Evolutionary conservation across 2,113 vertebrate genomes (phyloP).

Genomic region (Semnornis frantzii): DNA sequence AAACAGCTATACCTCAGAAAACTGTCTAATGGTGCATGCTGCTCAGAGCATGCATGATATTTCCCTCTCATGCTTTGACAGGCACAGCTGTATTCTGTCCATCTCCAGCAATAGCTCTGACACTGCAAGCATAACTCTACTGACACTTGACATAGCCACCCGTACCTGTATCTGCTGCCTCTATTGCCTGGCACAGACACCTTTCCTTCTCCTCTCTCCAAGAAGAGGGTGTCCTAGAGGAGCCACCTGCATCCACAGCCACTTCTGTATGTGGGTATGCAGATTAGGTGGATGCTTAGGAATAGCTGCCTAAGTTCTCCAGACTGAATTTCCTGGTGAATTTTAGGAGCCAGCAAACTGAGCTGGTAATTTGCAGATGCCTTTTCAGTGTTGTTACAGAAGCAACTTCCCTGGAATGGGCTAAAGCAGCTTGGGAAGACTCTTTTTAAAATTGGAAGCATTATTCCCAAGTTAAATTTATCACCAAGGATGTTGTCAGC

Average conservation of each 20-base stretch:
- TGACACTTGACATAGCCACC: background rate
- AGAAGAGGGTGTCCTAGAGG: background rate
- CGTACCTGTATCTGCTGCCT: background rate
- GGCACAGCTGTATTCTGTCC: background rate
- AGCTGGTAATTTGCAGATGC: background rate
- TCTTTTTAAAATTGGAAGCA: background rate
- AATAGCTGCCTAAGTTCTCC: background rate
- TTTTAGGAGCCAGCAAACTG: background rate
- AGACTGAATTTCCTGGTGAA: background rate
- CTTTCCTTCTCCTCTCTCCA: background rate
- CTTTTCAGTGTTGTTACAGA: background rate
- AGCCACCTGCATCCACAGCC: background rate
- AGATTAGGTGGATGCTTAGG: background rate
- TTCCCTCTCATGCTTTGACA: background rate
- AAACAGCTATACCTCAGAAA: background rate
- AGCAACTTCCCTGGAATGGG: background rate
- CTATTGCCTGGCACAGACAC: background rate
- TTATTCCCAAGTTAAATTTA: conserved; percentile 3
- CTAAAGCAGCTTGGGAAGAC: background rate
- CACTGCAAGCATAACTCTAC: background rate
- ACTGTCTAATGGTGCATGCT: background rate
- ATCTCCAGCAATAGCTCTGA: conserved; percentile 14
- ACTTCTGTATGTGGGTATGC: accelerated
- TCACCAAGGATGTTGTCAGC: background rate
- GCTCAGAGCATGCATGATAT: background rate